Percentiles rank a stretch among this genome's conserved stretches.
These are phyloP conservation scores for Trichopria drosophilae DNA, from an alignment of 2,888 invertebrate species.

Conservation along the genomic window DNA sequence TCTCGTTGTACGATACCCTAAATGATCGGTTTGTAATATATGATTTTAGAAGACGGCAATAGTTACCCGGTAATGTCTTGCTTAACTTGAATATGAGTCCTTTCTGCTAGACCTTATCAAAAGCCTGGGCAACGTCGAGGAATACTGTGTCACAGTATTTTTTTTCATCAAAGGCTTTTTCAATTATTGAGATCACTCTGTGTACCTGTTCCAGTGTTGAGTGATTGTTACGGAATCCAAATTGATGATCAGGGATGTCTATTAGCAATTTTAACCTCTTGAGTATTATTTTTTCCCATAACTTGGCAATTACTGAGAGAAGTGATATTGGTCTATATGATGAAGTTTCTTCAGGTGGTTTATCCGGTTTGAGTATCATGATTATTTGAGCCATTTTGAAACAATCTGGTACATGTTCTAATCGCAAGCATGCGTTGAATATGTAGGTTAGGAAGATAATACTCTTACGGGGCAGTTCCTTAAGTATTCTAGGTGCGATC, in stretches of 20 bases:
- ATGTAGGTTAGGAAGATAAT: background rate
- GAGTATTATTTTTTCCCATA: background rate
- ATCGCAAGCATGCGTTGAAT: too few species aligned
- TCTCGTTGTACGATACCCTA: too few species aligned
- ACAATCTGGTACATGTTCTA: too few species aligned
- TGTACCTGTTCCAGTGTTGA: background rate
- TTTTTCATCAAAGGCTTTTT: too few species aligned
- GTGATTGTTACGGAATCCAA: background rate
- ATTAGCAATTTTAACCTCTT: background rate
- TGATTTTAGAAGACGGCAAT: background rate
- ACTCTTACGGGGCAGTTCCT: background rate
- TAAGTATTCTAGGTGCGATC: constrained; percentile 3
- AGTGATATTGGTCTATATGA: constrained; percentile 1
- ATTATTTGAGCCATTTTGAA: too few species aligned
- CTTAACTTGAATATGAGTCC: background rate
- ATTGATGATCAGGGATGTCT: too few species aligned
- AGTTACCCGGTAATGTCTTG: background rate
- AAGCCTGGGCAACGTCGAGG: background rate
- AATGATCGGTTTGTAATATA: too few species aligned
- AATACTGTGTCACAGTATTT: background rate
- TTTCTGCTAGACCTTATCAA: background rate
- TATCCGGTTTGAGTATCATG: too few species aligned
- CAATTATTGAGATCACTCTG: too few species aligned
- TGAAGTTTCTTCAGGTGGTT: background rate
- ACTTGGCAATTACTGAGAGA: background rate